These are phyloP conservation scores for Etia nguti DNA, from an alignment of 2,113 vertebrate species.

Conservation along the genomic window DNA sequence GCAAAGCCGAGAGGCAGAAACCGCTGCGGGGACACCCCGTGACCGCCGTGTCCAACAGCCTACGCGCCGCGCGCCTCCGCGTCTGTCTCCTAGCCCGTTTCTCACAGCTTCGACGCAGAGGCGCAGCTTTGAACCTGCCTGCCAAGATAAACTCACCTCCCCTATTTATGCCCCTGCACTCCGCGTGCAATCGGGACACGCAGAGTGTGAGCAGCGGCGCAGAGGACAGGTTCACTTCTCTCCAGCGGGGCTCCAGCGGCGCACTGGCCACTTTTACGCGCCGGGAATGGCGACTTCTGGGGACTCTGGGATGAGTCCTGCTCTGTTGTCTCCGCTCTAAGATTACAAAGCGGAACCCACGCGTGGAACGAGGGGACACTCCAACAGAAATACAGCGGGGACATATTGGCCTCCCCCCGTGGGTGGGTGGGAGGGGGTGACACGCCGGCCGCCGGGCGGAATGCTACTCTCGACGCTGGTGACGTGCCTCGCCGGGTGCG, in stretches of 20 bases:
- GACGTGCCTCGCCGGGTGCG: constrained; percentile 76
- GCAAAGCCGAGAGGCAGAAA: constrained; percentile 71
- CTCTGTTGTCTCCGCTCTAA: constrained; percentile 50
- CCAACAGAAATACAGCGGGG: neutral
- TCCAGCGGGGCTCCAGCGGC: constrained; percentile 35
- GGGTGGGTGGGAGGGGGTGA: neutral
- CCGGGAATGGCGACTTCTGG: constrained; percentile 68
- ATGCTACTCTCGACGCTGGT: constrained; percentile 80
- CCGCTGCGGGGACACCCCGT: constrained; percentile 75
- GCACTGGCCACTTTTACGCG: constrained; percentile 69
- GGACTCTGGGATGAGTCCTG: constrained; percentile 60
- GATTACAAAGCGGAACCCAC: constrained; percentile 4
- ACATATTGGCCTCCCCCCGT: constrained; percentile 29
- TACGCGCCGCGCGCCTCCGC: constrained; percentile 53
- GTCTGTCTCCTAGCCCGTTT: constrained; percentile 63
- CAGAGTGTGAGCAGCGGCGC: constrained; percentile 45
- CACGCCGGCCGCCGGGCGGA: constrained; percentile 44
- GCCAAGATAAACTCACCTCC: constrained; percentile 85
- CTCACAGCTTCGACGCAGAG: constrained; percentile 60
- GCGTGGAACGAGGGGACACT: neutral
- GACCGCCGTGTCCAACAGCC: constrained; percentile 69
- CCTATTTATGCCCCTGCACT: constrained; percentile 83
- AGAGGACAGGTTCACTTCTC: neutral
- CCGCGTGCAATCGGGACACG: constrained; percentile 55
- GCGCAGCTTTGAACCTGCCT: constrained; percentile 70